Conservation (phyloP, 2,888 invertebrate species). For the Rhagonycha lutea region DNA sequence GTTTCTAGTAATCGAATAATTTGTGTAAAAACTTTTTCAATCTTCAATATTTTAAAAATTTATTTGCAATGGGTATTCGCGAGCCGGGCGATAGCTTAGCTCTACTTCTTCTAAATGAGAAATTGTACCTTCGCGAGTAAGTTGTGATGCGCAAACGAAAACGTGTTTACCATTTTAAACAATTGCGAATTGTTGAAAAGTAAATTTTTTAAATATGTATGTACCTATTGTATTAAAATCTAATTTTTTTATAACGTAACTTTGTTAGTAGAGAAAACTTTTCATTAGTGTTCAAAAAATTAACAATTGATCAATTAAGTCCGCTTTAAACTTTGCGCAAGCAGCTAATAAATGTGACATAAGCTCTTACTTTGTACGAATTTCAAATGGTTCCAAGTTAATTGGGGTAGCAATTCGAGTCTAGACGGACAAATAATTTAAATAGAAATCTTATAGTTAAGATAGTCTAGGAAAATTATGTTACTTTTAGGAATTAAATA, state of each 20-base stretch:
- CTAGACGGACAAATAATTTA: neutral
- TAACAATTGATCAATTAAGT: neutral
- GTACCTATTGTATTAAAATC: too few relatives aligned
- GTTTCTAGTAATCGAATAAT: constrained; percentile 34
- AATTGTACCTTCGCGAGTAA: neutral
- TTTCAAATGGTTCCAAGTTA: neutral
- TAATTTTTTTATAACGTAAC: too few relatives aligned
- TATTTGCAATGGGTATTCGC: neutral
- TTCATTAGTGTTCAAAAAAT: neutral
- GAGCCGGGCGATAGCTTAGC: neutral
- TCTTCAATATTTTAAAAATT: neutral
- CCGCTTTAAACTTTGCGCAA: neutral
- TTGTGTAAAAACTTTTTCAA: constrained; percentile 5
- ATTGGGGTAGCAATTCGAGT: neutral
- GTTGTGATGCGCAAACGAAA: neutral
- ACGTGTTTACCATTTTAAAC: neutral
- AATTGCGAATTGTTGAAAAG: neutral
- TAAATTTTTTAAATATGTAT: too few relatives aligned
- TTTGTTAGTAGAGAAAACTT: neutral
- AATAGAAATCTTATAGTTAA: neutral
- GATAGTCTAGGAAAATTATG: neutral
- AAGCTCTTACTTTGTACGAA: neutral
- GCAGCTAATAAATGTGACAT: neutral
- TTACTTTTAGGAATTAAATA: neutral
- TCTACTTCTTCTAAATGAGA: neutral